Base-by-base conservation (phyloP, 2,888 invertebrate species). In the Esperia sulphurella region DNA sequence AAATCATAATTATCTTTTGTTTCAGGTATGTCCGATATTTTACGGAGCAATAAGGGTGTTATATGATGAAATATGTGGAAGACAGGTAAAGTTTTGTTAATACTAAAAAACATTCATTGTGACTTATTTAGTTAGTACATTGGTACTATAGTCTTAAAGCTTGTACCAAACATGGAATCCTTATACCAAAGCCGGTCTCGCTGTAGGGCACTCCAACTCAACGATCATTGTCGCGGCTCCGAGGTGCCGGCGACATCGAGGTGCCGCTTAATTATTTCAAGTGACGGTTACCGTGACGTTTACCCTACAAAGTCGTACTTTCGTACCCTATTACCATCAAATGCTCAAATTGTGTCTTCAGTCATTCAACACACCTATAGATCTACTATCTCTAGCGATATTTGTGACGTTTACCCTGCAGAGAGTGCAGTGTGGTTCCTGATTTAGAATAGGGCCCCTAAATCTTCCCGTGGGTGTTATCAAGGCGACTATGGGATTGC, bases 141-240 rank as follows among this genome's bases (percentile, higher is more conserved):
- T 7, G n/a, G n/a, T n/a, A n/a, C 41, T 47, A 14, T 13, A 6
- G 7, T 13, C 53, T 56, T 56, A 41, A 52, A 31, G 45, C 53
- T 71, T 67, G 50, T 41, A 51, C 71, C 74, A 61, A 37, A 52
- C 58, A 53, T 50, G 54, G 59, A 56, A 64, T 73, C 66, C 71
- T 64, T 68, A 58, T 61, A 68, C 58, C 52, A 60, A 65, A 72
- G 68, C 67, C 61, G 62, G 60, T 63, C 65, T 68, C 67, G 61
- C 66, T 69, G 65, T 75, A 75, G 79, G 68, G 74, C 66, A 64
- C 84, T 83, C 64, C 63, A 78, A 59, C 67, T 83, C 71, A 73
- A 83, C 71, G 76, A 75, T 71, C 78, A 79, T 80, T 80, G 82
- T 79, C 69, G 63, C 63, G 64, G 58, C 61, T 61, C 56, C 55